Evolutionary conservation across 2,113 vertebrate genomes (phyloP).

Genomic region (Siniperca chuatsi): DNA sequence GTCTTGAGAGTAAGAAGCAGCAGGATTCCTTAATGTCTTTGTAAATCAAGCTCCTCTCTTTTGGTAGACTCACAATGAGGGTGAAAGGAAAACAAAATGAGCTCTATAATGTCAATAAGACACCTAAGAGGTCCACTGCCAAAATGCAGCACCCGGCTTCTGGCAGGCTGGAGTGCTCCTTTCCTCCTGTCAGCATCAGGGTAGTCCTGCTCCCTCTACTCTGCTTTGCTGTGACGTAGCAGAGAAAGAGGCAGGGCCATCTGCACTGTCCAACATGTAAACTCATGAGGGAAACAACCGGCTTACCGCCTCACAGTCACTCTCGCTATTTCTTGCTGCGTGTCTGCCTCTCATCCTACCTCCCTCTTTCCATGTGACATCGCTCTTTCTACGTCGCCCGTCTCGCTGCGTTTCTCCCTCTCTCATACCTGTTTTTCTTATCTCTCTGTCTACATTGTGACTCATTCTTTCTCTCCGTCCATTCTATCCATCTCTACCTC

Average conservation of each 20-base stretch:
- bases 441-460: constrained; percentile 50
- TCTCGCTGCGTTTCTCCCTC: constrained; percentile 13
- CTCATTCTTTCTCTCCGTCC: constrained; percentile 51
- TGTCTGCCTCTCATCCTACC: constrained; percentile 51
- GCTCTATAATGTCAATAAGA: constrained; percentile 12
- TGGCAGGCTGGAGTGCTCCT: constrained; percentile 50
- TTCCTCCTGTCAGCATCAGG: constrained; percentile 62
- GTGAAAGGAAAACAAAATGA: constrained; percentile 10
- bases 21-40: constrained; percentile 21
- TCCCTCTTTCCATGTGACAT: constrained; percentile 51
- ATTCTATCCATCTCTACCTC: constrained; percentile 8
- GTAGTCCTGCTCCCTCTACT: constrained; percentile 65
- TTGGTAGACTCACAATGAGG: neutral
- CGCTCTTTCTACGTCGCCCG: constrained; percentile 21
- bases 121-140: constrained; percentile 23
- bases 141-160: constrained; percentile 62
- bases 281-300: constrained; percentile 61
- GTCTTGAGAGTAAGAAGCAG: constrained; percentile 24
- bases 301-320: constrained; percentile 36
- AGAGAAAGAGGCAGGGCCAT: constrained; percentile 62
- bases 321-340: constrained; percentile 55
- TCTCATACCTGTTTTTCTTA: neutral
- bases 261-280: constrained; percentile 60
- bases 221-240: constrained; percentile 74
- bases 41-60: constrained; percentile 6